Evolutionary conservation across 2,888 invertebrate species (phyloP), one percentile per base, ranked within the genome.

Genomic region (Polydesmus complanatus): DNA sequence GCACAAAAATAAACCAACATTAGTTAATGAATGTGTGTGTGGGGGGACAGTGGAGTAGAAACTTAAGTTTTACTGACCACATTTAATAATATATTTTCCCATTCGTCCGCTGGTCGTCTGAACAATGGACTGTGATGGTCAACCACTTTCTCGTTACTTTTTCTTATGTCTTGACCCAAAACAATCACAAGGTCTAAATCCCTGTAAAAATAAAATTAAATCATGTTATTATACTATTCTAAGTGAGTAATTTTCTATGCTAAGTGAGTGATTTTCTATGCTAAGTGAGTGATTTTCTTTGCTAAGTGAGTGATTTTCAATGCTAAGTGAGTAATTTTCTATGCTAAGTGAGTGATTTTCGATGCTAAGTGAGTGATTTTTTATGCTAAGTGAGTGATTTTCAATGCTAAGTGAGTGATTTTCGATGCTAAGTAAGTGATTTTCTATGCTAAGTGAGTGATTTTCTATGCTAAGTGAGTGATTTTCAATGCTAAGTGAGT

Each of bases 91-190:
- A 82, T 81, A 60, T 81, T 57, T 26, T 60, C 55, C 22, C 57
- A 83, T 63, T 86, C 88, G 69, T 90, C 90, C 53, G 88, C 84
- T 1, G 86, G 85, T 70, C 90, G 88, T 69, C 85, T 80, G 67
- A 83, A 89, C 50, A 92, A 73, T 0, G 91, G 92, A 0, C 91
- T 88, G 0, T 91, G 87, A 69, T 92, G 92, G 0, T 91, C 92
- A 1, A 91, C 92, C 71, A 85, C 85, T 71, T 88, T 88, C 68
- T 91, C 91, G 91, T 91, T 92, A 68, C 89, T 89, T 0, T 91
- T 91, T 67, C 91, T 90, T 75, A 84, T 90, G 70, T 92, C 92
- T 69, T 92, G 92, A 0, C 88, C 81, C 92, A 93, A 92, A 0
- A 93, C 83, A 0, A 90, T 83, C 65, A 92, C 86, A 88, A 90